Base-by-base conservation (phyloP, 2,888 invertebrate species). In the Aleiodes testaceus region DNA sequence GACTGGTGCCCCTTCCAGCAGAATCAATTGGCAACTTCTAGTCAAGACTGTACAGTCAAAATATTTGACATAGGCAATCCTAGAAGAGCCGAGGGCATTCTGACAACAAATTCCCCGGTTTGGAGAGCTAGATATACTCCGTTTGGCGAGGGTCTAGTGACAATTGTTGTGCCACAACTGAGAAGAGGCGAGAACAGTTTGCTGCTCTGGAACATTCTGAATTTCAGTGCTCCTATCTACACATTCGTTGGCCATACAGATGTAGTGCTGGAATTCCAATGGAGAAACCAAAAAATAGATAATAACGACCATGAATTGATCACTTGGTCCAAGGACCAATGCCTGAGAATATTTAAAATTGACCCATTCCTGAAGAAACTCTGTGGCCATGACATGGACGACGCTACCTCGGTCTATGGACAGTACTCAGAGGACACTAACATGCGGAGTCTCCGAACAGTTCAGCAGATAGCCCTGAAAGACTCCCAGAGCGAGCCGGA, bases 291-390 rank as follows among this genome's bases (percentile, higher is more conserved):
- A 81, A 89, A 88, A 77, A 81, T 84, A 45, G 91, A 91, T 73
- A 90, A 90, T 53, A 89, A 89, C 14, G 94, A 94, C 82, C 94
- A 92, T 82, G 96, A 98, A 85, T 89, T 98, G 55, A 93, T 98
- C 0, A 97, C 97, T 1, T 98, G 98, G 98, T 97, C 97, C 0
- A 93, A 96, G 83, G 98, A 98, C 89, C 97, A 97, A 84, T 95
- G 94, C 12, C 89, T 98, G 47, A 91, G 97, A 66, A 92, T 97
- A 20, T 98, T 97, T 95, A 92, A 93, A 82, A 94, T 97, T 82
- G 96, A 96, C 84, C 92, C 94, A 49, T 92, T 93, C 72, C 89
- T 97, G 75, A 92, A 96, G 79, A 95, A 95, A 88, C 89, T 95
- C 82, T 95, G 95, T 84, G 91, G 93, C 50, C 91, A 93, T 79